These are phyloP conservation scores for Propsilocerus akamusi DNA, from an alignment of 1,140 invertebrate genomes.

Conservation along the genomic window DNA sequence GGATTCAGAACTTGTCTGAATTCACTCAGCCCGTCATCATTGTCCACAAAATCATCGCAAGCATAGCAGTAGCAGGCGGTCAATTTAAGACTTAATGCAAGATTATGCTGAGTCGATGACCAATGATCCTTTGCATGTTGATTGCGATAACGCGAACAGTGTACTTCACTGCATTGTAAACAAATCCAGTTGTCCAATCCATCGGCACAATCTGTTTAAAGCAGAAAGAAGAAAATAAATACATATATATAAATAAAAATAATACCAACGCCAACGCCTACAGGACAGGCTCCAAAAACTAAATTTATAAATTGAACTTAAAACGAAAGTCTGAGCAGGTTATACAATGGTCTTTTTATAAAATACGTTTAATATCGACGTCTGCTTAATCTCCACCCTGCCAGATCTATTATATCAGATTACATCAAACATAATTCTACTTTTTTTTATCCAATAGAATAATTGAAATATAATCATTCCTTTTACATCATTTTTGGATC, in stretches of 20 bases:
- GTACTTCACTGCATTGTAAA: slow-evolving; percentile 47
- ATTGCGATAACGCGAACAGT: slow-evolving; percentile 61
- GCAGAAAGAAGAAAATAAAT: slow-evolving; percentile 1
- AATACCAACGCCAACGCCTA: too few relatives aligned
- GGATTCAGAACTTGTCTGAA: slow-evolving; percentile 37
- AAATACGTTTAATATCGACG: too few relatives aligned
- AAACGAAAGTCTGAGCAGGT: neutral
- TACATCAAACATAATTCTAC: too few relatives aligned
- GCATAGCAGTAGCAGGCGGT: slow-evolving; percentile 59
- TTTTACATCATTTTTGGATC: too few relatives aligned
- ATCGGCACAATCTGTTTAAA: slow-evolving; percentile 40
- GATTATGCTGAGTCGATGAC: slow-evolving; percentile 40
- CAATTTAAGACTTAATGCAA: slow-evolving; percentile 58
- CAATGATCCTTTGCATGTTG: slow-evolving; percentile 58
- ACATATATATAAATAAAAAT: neutral
- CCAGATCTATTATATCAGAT: too few relatives aligned
- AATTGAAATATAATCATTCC: too few relatives aligned
- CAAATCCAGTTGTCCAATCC: slow-evolving; percentile 57
- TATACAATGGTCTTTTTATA: too few relatives aligned
- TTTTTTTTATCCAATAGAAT: too few relatives aligned
- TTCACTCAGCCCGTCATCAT: slow-evolving; percentile 44
- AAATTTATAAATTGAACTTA: neutral
- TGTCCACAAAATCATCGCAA: slow-evolving; percentile 64
- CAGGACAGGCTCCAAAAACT: too few relatives aligned
- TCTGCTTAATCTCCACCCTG: too few relatives aligned